phyloP scores from a whole-genome alignment of 2,797 vertebrate species.

The Remorina albescens region DNA sequence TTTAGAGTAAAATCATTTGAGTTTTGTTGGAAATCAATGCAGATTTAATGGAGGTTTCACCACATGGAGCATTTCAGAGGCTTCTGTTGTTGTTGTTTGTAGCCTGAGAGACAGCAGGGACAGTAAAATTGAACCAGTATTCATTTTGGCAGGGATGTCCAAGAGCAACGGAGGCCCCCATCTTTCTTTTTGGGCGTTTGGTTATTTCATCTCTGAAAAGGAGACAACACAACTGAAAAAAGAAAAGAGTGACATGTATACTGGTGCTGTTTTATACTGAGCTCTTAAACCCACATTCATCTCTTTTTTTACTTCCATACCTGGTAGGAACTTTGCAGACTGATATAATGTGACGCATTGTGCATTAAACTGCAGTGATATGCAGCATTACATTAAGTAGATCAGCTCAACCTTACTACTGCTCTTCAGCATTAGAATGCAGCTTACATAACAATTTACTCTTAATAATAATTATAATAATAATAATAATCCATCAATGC shows the following conservation, averaged over 20 bases:
- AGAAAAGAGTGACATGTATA: too few relatives aligned
- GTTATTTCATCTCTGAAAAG: slow-evolving; percentile 7
- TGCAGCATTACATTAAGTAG: not conserved
- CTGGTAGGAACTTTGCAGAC: not conserved
- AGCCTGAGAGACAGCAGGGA: slow-evolving; percentile 29
- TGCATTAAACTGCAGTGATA: too few relatives aligned
- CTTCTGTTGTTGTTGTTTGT: slow-evolving; percentile 34
- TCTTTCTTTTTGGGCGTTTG: not conserved
- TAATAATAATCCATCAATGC: too few relatives aligned
- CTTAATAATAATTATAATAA: too few relatives aligned
- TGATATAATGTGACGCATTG: not conserved
- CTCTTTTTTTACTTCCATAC: not conserved
- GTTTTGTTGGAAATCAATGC: slow-evolving; percentile 49
- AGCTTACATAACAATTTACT: not conserved
- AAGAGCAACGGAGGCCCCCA: not conserved
- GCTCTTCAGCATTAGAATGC: not conserved
- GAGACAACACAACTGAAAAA: not conserved
- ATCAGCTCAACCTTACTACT: not conserved
- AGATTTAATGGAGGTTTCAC: slow-evolving; percentile 47
- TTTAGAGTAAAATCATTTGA: slow-evolving; percentile 27
- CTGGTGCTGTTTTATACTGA: too few relatives aligned
- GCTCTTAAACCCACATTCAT: not conserved
- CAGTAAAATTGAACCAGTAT: slow-evolving; percentile 41
- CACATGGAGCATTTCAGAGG: slow-evolving; percentile 22
- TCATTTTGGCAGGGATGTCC: slow-evolving; percentile 29